These are phyloP conservation scores for Sinocyclocheilus rhinocerous DNA, from an alignment of 2,113 vertebrate genomes.

Conservation along the genomic window DNA sequence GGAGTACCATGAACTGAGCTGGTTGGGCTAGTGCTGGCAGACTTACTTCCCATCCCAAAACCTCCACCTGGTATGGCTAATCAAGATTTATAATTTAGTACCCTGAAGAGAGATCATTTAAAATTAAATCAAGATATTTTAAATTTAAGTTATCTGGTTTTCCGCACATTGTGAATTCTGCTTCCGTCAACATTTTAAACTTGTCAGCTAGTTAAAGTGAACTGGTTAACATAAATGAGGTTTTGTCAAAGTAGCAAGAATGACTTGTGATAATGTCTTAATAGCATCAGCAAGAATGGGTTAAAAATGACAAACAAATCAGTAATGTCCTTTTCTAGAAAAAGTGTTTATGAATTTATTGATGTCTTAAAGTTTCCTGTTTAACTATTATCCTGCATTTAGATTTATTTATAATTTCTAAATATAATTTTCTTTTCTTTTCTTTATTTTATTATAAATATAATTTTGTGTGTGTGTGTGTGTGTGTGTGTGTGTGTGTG, in stretches of 20 bases:
- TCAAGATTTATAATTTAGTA: background rate
- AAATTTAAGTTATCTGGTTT: background rate
- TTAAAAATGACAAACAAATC: background rate
- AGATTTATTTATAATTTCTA: no score
- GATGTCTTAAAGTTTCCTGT: background rate
- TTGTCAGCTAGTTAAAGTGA: background rate
- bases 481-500: no score
- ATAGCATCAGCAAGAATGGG: background rate
- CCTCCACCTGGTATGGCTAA: slow-evolving; percentile 72
- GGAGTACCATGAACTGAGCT: slow-evolving; percentile 91
- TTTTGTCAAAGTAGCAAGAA: background rate
- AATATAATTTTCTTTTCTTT: no score
- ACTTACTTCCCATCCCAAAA: slow-evolving; percentile 87
- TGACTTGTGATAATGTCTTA: background rate
- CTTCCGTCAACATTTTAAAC: background rate
- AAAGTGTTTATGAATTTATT: background rate
- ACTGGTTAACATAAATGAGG: background rate
- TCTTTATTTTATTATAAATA: no score
- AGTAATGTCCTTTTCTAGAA: background rate
- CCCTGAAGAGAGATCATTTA: background rate
- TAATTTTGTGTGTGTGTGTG: no score
- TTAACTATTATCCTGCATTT: background rate
- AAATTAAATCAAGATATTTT: no score
- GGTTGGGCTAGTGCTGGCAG: slow-evolving; percentile 95
- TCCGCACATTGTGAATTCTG: background rate